phyloP scores from a whole-genome alignment of 2,888 invertebrate genomes.

The Acronicta alni region DNA sequence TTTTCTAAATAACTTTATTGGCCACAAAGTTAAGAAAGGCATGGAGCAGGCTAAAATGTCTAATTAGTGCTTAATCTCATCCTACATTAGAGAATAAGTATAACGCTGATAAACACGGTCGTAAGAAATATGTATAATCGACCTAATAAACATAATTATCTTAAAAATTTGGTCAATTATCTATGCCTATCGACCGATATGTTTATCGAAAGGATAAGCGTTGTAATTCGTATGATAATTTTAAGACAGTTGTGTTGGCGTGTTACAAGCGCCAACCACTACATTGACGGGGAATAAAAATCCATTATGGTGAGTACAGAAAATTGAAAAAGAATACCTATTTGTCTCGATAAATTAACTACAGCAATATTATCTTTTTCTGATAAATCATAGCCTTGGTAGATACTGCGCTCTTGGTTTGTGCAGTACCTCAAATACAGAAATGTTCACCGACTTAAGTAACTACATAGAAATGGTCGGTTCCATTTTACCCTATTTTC shows the following conservation, averaged over 20 bases:
- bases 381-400: too few species aligned
- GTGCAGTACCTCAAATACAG: conserved; percentile 2
- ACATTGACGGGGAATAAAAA: conserved; percentile 42
- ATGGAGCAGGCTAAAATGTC: too few species aligned
- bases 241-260: conserved; percentile 77
- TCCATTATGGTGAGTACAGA: conserved; percentile 63
- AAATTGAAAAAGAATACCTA: not conserved
- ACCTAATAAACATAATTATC: conserved; percentile 66
- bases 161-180: conserved; percentile 71
- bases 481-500: not conserved
- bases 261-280: conserved; percentile 70
- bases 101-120: not conserved
- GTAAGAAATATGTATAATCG: conserved; percentile 56
- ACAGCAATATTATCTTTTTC: too few species aligned
- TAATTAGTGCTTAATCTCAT: too few species aligned
- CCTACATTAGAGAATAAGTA: not conserved
- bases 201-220: conserved; percentile 78
- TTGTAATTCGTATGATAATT: conserved; percentile 69
- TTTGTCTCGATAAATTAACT: not conserved
- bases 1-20: too few species aligned
- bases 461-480: not conserved
- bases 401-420: not conserved
- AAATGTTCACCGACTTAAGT: not conserved
- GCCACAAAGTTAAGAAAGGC: too few species aligned
- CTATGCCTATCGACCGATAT: conserved; percentile 70